Evolutionary conservation across 2,888 invertebrate genomes (phyloP).

Genomic region (Drosophila longiperda): DNA sequence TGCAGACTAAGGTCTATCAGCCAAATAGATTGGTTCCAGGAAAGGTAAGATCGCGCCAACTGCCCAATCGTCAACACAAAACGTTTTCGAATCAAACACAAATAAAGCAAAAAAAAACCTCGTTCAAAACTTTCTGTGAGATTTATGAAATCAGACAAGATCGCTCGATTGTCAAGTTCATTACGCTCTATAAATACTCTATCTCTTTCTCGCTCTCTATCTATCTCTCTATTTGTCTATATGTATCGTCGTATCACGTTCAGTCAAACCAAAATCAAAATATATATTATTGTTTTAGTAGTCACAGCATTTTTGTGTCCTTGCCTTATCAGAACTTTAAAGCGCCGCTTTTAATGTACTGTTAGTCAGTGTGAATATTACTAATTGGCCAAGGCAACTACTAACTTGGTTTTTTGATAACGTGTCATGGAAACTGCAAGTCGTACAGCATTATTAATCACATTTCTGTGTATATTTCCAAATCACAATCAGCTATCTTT

Average conservation of each 20-base stretch:
- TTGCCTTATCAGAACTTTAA: conserved; percentile 56
- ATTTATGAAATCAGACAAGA: conserved; percentile 55
- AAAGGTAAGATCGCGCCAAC: conserved; percentile 86
- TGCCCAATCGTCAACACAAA: conserved; percentile 55
- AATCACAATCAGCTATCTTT: conserved; percentile 36
- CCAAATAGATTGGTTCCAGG: conserved; percentile 86
- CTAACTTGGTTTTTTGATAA: conserved; percentile 64
- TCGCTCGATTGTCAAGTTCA: conserved; percentile 58
- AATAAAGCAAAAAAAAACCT: conserved; percentile 12
- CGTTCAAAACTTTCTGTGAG: conserved; percentile 51
- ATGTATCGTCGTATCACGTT: conserved; percentile 57
- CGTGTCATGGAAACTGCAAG: conserved; percentile 60
- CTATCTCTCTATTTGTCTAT: conserved; percentile 31
- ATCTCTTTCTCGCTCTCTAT: conserved; percentile 35
- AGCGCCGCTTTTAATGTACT: conserved; percentile 54
- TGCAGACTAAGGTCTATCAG: conserved; percentile 91
- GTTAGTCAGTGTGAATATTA: conserved; percentile 50
- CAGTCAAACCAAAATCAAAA: conserved; percentile 49
- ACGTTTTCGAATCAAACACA: conserved; percentile 27
- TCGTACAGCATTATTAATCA: conserved; percentile 61
- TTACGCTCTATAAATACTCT: conserved; percentile 63
- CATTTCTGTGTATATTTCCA: conserved; percentile 78
- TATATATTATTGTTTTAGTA: conserved; percentile 10
- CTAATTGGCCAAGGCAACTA: conserved; percentile 57
- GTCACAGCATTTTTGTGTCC: conserved; percentile 58